A percentile compares a stretch with the other conserved stretches of the same genome.
These are phyloP conservation scores for Aphelenchoides besseyi DNA, from an alignment of 1,140 invertebrate species.

Conservation along the genomic window DNA sequence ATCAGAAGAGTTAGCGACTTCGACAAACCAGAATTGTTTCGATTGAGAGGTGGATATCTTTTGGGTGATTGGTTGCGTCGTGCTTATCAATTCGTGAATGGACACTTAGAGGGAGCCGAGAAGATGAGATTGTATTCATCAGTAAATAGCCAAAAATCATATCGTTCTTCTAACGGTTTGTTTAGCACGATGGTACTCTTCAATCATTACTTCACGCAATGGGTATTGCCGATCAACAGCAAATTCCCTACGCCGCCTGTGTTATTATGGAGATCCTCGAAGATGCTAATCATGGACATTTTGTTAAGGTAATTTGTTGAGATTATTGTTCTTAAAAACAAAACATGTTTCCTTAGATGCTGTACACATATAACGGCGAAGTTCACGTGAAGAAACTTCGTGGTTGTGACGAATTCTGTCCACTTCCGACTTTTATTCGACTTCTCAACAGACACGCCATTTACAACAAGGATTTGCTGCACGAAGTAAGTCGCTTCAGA, in stretches of 20 bases:
- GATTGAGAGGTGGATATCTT: slow-evolving; percentile 30
- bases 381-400: not conserved
- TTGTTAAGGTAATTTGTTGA: not conserved
- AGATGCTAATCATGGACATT: slow-evolving; percentile 5
- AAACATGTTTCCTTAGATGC: not conserved
- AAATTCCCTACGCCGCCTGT: slow-evolving; percentile 24
- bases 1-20: slow-evolving; percentile 28
- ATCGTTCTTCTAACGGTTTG: not conserved
- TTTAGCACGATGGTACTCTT: slow-evolving; percentile 32
- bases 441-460: not conserved
- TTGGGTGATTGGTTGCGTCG: slow-evolving; percentile 35
- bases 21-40: slow-evolving; percentile 12
- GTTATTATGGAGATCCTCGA: slow-evolving; percentile 23
- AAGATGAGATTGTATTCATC: slow-evolving; percentile 42
- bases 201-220: slow-evolving; percentile 14
- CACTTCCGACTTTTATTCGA: not conserved
- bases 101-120: slow-evolving; percentile 16
- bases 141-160: slow-evolving; percentile 17
- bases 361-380: not conserved
- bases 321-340: not conserved
- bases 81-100: slow-evolving; percentile 4
- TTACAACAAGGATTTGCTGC: not conserved
- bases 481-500: too few relatives aligned
- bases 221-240: slow-evolving; percentile 21
- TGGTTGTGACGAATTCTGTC: not conserved